A percentile compares a stretch with the other conserved stretches of the same genome.
Conservation (phyloP, 35 echinoderm and acorn worm genomes). For the Apostichopus japonicus region DNA sequence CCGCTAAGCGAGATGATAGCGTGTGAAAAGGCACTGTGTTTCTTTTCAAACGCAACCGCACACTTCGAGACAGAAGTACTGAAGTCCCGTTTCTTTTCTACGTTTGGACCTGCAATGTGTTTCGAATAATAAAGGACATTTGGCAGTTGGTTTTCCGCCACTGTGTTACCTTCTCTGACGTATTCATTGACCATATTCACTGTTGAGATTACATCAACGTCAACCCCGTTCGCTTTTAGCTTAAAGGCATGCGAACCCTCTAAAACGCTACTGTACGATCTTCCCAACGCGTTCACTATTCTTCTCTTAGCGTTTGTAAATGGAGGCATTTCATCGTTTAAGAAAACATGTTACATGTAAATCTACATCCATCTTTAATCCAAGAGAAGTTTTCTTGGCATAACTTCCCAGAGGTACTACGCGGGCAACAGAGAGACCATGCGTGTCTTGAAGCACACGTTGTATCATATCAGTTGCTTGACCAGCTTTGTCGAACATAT, state of each 20-base stretch:
- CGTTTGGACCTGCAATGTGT: too few species aligned
- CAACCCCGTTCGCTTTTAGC: not conserved
- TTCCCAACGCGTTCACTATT: not conserved
- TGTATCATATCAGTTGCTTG: not conserved
- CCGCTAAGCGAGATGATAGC: conserved; percentile 35
- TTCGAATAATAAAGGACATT: not conserved
- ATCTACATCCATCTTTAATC: conserved; percentile 13
- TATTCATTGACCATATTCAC: not conserved
- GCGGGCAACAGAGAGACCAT: not conserved
- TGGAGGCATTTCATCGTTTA: conserved; percentile 41
- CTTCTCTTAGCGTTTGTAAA: not conserved
- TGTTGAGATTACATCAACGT: not conserved
- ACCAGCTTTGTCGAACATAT: not conserved
- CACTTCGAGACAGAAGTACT: conserved; percentile 41
- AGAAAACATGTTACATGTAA: not conserved
- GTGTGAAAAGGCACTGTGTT: conserved; percentile 49
- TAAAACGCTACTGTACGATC: not conserved
- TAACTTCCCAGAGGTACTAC: not conserved
- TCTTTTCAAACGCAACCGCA: conserved; percentile 37
- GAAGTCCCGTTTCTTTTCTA: not conserved
- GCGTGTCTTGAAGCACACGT: not conserved
- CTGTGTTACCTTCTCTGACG: not conserved
- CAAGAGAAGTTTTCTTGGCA: conserved; percentile 33
- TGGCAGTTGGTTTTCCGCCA: not conserved
- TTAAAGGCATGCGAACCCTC: not conserved